Evolutionary conservation across 2,113 vertebrate species (phyloP).

Genomic region (Sorex araneus): DNA sequence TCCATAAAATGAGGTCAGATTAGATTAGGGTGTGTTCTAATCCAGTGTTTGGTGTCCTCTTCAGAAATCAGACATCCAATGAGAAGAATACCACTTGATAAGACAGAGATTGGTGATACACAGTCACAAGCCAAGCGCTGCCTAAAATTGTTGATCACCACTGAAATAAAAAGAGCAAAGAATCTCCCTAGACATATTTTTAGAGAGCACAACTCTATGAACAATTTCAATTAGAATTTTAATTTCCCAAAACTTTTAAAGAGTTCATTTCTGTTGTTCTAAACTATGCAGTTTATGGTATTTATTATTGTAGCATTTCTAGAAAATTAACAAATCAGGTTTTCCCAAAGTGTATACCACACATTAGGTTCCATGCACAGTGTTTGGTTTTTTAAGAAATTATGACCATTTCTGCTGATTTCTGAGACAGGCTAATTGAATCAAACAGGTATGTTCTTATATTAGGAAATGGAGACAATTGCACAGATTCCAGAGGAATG

Average conservation of each 20-base stretch:
- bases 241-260: no score
- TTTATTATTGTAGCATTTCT: no score
- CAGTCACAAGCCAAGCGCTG: background rate
- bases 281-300: no score
- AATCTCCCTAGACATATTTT: background rate
- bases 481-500: background rate
- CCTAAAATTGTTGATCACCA: background rate
- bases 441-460: background rate
- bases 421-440: background rate
- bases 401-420: background rate
- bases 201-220: no score
- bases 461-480: background rate
- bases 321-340: background rate
- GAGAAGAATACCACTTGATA: rapidly evolving
- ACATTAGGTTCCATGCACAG: background rate
- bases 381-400: constrained; percentile 13
- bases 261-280: no score
- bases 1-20: background rate
- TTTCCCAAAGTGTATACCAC: background rate
- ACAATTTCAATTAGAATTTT: background rate
- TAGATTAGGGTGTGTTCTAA: background rate
- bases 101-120: background rate
- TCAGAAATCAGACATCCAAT: background rate
- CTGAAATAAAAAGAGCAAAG: background rate
- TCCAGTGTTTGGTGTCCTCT: background rate